phyloP scores from a whole-genome alignment of 2,113 vertebrate species.

The Microcebus ravelobensis region DNA sequence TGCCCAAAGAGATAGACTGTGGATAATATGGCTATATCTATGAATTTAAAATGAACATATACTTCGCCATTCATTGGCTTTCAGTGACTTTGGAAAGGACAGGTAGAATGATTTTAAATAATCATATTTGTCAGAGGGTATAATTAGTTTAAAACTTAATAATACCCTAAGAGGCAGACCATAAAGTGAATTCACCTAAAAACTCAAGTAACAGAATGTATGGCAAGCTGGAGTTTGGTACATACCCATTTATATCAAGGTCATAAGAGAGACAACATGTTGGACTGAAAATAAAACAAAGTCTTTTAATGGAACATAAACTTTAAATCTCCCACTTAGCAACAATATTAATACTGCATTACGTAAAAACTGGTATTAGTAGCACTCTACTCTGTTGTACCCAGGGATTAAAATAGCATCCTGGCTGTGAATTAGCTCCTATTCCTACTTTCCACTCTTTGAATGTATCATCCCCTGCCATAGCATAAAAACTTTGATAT shows the following conservation, averaged over 20 bases:
- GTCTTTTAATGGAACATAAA: conserved; percentile 7
- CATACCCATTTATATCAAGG: neutral
- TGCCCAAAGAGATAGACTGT: neutral
- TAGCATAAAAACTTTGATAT: neutral
- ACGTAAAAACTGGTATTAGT: neutral
- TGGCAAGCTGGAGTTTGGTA: neutral
- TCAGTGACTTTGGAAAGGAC: neutral
- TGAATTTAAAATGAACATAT: neutral
- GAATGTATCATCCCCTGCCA: neutral
- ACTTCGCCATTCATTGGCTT: neutral
- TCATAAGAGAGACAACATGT: neutral
- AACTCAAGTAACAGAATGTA: neutral
- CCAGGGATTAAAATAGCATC: neutral
- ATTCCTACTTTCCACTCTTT: neutral
- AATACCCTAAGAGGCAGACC: neutral
- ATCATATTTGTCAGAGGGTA: neutral
- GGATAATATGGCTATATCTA: rapidly evolving
- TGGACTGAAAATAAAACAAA: neutral
- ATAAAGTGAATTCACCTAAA: conserved; percentile 30
- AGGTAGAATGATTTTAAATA: neutral
- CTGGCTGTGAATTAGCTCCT: neutral
- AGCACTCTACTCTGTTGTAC: neutral
- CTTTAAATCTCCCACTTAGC: neutral
- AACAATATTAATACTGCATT: neutral
- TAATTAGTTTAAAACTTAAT: neutral